These are phyloP conservation scores for Diogma glabrata DNA, from an alignment of 2,888 invertebrate genomes.

Conservation along the genomic window DNA sequence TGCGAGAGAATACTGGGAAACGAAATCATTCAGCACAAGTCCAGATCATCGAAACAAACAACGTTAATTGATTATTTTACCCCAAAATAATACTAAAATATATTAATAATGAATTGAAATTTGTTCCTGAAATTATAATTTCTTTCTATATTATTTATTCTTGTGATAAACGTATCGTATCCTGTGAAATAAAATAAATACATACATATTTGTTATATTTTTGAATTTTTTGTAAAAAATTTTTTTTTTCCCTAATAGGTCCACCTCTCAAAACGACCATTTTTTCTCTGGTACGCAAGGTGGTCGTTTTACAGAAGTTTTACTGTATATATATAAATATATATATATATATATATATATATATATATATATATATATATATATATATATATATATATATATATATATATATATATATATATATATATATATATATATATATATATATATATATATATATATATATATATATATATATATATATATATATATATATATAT, in stretches of 20 bases:
- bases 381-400: too few relatives aligned
- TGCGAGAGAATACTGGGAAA: background rate
- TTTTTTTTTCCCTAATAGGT: background rate
- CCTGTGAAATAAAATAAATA: slow-evolving; percentile 3
- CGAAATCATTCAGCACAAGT: background rate
- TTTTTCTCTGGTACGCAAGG: background rate
- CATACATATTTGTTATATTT: background rate
- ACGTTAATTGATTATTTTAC: background rate
- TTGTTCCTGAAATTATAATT: background rate
- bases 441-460: too few relatives aligned
- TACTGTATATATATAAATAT: too few relatives aligned
- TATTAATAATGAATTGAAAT: background rate
- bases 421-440: too few relatives aligned
- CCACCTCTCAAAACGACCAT: background rate
- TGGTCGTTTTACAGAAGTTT: background rate
- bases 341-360: too few relatives aligned
- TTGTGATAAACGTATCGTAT: background rate
- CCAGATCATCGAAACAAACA: background rate
- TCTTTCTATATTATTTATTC: background rate
- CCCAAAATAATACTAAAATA: background rate
- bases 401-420: too few relatives aligned
- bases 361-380: too few relatives aligned
- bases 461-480: too few relatives aligned
- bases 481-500: too few relatives aligned
- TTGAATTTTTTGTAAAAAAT: background rate